A percentile compares a stretch with the other conserved stretches of the same genome.
Conservation (phyloP, 2,888 invertebrate genomes). For the Orchesella flavescens region DNA sequence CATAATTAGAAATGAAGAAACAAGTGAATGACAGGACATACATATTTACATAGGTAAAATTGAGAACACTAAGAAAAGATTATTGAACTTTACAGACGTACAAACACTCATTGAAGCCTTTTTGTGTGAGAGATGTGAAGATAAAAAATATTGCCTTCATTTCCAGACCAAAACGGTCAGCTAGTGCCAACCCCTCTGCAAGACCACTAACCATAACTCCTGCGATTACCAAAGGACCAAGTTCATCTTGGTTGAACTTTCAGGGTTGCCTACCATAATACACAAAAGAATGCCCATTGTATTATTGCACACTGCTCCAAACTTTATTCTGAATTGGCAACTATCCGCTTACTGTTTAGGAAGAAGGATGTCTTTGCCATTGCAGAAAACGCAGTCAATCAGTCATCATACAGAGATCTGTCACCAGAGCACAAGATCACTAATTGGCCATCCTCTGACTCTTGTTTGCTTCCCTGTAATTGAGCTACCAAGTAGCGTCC, state of each 20-base stretch:
- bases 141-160: too few species aligned
- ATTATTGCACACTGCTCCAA: neutral
- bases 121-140: too few species aligned
- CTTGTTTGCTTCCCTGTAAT: constrained; percentile 91
- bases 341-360: constrained; percentile 75
- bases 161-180: constrained; percentile 91
- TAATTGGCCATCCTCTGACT: constrained; percentile 92
- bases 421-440: constrained; percentile 94
- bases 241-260: constrained; percentile 95
- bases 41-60: too few species aligned
- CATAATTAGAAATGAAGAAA: too few species aligned
- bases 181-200: constrained; percentile 94
- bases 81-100: too few species aligned
- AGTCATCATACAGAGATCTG: constrained; percentile 90
- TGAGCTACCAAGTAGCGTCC: constrained; percentile 94
- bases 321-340: neutral
- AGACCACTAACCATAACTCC: constrained; percentile 93
- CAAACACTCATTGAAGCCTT: too few species aligned
- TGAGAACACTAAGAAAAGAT: too few species aligned
- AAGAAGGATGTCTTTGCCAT: constrained; percentile 95
- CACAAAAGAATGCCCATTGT: constrained; percentile 1
- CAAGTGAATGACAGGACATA: too few species aligned
- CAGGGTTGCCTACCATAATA: constrained; percentile 83
- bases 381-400: constrained; percentile 88
- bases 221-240: constrained; percentile 90